Conservation (phyloP, 2,888 invertebrate species). For the Antitype chi region DNA sequence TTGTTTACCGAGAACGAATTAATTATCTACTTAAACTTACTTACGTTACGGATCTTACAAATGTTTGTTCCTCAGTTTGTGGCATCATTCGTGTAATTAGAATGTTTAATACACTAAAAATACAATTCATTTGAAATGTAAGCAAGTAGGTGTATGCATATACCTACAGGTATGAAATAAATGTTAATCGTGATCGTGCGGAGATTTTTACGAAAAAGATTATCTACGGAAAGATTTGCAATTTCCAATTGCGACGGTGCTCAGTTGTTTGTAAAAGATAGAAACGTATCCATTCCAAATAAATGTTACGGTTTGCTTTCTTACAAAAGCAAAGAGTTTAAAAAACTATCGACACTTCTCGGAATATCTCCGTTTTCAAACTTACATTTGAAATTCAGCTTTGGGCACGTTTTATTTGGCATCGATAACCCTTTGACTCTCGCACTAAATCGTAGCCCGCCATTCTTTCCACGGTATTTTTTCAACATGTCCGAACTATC, state of each 20-base stretch:
- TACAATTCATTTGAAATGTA: not conserved
- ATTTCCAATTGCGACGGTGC: constrained; percentile 14
- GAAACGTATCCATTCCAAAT: constrained; percentile 40
- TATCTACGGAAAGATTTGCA: constrained; percentile 4
- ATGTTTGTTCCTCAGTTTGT: constrained; percentile 29
- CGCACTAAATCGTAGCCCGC: constrained; percentile 8
- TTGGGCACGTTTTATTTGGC: constrained; percentile 35
- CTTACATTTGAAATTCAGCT: constrained; percentile 31
- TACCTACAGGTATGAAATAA: not conserved
- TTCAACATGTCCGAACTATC: constrained; percentile 46
- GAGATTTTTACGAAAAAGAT: constrained; percentile 15
- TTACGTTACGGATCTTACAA: constrained; percentile 24
- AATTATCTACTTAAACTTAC: constrained; percentile 57
- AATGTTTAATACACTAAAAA: not conserved
- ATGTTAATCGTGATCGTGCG: not conserved
- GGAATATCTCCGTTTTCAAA: constrained; percentile 37
- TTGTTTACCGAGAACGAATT: constrained; percentile 65
- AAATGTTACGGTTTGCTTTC: constrained; percentile 42
- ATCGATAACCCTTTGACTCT: constrained; percentile 22
- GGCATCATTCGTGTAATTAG: constrained; percentile 4
- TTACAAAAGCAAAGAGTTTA: constrained; percentile 20
- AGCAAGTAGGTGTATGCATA: not conserved
- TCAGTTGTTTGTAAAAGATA: constrained; percentile 43
- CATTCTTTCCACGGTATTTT: constrained; percentile 38
- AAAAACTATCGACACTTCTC: constrained; percentile 27